Conservation (phyloP, 2,113 vertebrate genomes). For the Miniopterus natalensis region DNA sequence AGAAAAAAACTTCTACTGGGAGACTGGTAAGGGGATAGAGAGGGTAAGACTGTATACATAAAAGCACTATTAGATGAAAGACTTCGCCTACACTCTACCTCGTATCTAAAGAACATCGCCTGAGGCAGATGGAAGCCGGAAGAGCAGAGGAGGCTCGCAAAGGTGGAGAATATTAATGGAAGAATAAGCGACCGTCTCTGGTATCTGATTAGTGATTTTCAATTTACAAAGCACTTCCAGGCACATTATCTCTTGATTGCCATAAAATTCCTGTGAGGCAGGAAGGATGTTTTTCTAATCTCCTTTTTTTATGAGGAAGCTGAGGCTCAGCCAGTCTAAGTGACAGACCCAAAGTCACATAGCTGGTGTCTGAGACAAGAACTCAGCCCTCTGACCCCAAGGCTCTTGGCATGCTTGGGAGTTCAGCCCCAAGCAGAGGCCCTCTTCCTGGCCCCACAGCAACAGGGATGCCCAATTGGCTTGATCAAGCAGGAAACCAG, state of each 20-base stretch:
- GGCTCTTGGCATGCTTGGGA: background rate
- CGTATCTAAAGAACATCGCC: background rate
- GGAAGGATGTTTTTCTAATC: background rate
- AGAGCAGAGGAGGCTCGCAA: background rate
- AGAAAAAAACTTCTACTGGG: conserved; percentile 18
- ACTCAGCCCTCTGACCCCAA: background rate
- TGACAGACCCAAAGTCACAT: background rate
- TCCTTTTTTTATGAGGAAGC: conserved; percentile 41
- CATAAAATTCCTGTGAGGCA: background rate
- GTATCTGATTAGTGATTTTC: conserved; percentile 60
- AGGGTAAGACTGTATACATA: background rate
- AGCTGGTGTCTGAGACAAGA: background rate
- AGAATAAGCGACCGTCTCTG: background rate
- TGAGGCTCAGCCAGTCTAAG: background rate
- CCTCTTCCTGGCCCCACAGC: background rate
- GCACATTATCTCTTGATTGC: conserved; percentile 20
- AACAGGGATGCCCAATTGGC: background rate
- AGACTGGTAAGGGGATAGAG: background rate
- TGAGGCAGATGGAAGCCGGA: background rate
- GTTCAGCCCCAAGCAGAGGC: background rate
- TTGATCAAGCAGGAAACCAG: background rate
- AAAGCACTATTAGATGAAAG: conserved; percentile 5
- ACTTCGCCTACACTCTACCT: background rate
- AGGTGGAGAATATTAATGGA: conserved; percentile 41
- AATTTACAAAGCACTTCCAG: conserved; percentile 54